phyloP scores from a whole-genome alignment of 1,140 invertebrate species.

The Lepidurus couesii region DNA sequence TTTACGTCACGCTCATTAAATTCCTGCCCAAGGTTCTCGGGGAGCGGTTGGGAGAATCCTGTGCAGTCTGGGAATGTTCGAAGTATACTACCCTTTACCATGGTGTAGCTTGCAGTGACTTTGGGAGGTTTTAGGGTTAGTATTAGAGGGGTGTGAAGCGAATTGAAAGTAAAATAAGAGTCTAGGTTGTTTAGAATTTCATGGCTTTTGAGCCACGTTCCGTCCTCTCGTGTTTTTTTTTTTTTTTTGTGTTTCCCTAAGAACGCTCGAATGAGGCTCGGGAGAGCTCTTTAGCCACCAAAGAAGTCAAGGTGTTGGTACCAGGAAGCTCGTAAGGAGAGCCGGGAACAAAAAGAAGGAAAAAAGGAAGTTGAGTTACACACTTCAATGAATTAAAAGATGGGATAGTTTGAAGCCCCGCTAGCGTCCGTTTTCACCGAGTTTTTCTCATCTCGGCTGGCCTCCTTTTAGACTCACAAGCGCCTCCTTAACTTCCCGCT shows the following conservation, averaged over 20 bases:
- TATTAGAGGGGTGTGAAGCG: neutral
- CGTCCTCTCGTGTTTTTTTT: neutral
- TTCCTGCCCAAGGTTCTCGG: neutral
- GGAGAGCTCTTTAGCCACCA: constrained; percentile 1
- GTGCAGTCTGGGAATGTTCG: too few relatives aligned
- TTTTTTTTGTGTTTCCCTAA: too few relatives aligned
- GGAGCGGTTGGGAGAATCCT: too few relatives aligned
- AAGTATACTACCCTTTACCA: too few relatives aligned
- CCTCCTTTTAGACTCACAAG: neutral
- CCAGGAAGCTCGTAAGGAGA: neutral
- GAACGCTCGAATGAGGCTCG: neutral
- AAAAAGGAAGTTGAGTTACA: neutral
- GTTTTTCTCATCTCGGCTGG: neutral
- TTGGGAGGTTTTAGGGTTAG: neutral
- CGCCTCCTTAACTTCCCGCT: neutral
- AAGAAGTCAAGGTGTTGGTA: constrained; percentile 12
- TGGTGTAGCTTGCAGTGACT: neutral
- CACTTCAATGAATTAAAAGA: constrained; percentile 20
- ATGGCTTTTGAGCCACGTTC: neutral
- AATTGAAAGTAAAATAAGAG: neutral
- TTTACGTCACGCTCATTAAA: neutral
- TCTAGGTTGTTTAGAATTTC: neutral
- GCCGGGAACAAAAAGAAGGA: neutral
- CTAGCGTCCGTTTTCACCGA: neutral
- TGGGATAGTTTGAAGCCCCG: neutral